phyloP scores from a whole-genome alignment of 2,888 invertebrate species.

The Diploptera punctata region DNA sequence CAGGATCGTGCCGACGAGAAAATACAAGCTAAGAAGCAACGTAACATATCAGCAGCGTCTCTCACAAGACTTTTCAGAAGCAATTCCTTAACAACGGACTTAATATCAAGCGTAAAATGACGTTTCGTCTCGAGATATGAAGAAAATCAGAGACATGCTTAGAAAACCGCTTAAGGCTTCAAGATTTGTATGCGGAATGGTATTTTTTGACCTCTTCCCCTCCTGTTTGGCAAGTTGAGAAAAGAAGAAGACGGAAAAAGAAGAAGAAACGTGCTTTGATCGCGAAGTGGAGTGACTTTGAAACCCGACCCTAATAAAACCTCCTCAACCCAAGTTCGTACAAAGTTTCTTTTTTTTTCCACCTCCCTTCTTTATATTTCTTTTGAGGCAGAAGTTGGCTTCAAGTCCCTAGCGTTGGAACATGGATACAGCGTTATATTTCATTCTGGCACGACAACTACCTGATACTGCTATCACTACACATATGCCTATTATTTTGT shows the following conservation, averaged over 20 bases:
- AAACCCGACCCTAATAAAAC: slow-evolving; percentile 6
- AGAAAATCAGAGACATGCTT: background rate
- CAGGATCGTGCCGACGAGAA: too few relatives aligned
- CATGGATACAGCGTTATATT: background rate
- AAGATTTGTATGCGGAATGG: background rate
- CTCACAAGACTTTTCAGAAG: too few relatives aligned
- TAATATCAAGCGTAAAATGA: too few relatives aligned
- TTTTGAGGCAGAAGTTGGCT: background rate
- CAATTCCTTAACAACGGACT: too few relatives aligned
- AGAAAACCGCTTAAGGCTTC: background rate
- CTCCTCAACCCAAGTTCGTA: background rate
- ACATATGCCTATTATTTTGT: background rate
- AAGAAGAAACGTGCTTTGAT: background rate
- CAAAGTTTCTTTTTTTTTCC: background rate
- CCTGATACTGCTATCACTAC: background rate
- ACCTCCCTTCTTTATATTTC: slow-evolving; percentile 10
- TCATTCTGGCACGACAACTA: background rate
- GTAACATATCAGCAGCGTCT: too few relatives aligned
- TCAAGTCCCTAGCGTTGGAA: background rate
- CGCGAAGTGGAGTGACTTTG: slow-evolving; percentile 1
- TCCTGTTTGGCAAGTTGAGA: background rate
- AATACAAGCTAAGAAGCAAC: too few relatives aligned
- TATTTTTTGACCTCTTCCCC: background rate
- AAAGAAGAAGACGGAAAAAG: too few relatives aligned
- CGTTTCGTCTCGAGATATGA: too few relatives aligned